These are phyloP conservation scores for Tinea semifulvella DNA, from an alignment of 2,888 invertebrate species.

Conservation along the genomic window DNA sequence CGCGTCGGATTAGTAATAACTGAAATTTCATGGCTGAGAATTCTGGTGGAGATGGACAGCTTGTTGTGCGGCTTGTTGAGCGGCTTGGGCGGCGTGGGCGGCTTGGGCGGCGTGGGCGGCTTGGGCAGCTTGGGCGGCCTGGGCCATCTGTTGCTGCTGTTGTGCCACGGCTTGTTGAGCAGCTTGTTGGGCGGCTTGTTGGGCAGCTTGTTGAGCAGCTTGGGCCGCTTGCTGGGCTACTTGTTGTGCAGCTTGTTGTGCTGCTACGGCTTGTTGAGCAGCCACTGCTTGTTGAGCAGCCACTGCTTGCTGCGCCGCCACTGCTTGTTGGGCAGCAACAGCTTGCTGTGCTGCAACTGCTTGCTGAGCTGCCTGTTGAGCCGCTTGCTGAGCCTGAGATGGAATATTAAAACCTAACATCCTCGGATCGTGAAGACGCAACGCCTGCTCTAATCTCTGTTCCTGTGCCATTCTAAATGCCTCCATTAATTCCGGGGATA, in stretches of 20 bases:
- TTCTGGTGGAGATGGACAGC: slow-evolving; percentile 65
- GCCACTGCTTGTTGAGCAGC: slow-evolving; percentile 22
- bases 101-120: slow-evolving; percentile 26
- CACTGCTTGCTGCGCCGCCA: slow-evolving; percentile 27
- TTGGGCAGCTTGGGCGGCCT: slow-evolving; percentile 26
- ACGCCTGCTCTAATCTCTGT: slow-evolving; percentile 83
- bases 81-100: slow-evolving; percentile 26
- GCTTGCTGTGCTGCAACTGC: slow-evolving; percentile 28
- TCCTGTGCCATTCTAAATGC: slow-evolving; percentile 77
- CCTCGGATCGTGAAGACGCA: slow-evolving; percentile 83
- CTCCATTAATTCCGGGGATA: slow-evolving; percentile 76
- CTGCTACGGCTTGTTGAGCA: slow-evolving; percentile 29
- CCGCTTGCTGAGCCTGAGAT: slow-evolving; percentile 42
- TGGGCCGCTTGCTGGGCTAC: slow-evolving; percentile 23
- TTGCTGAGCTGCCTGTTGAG: slow-evolving; percentile 39
- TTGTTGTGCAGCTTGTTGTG: slow-evolving; percentile 24
- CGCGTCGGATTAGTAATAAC: slow-evolving; percentile 77
- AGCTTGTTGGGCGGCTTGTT: slow-evolving; percentile 26
- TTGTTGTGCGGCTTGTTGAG: slow-evolving; percentile 35
- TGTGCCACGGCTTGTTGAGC: slow-evolving; percentile 29
- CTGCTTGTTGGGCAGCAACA: slow-evolving; percentile 21
- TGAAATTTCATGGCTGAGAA: slow-evolving; percentile 80
- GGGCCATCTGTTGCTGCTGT: slow-evolving; percentile 12
- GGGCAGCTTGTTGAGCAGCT: slow-evolving; percentile 30
- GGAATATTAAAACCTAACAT: slow-evolving; percentile 79